phyloP scores from a whole-genome alignment of 2,797 vertebrate genomes.

The Erpetoichthys calabaricus region DNA sequence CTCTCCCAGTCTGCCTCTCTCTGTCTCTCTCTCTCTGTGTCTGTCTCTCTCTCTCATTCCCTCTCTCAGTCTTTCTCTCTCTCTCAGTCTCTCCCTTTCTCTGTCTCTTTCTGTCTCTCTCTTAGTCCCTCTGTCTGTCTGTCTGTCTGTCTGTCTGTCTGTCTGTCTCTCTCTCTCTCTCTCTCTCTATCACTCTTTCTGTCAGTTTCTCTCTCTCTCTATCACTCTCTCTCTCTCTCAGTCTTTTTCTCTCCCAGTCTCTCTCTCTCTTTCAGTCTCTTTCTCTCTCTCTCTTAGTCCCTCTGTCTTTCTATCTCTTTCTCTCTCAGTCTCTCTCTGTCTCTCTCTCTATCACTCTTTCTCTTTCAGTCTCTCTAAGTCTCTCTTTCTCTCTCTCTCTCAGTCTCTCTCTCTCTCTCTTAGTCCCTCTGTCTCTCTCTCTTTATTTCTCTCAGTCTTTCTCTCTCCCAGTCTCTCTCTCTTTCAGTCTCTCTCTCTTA shows the following conservation, averaged over 20 bases:
- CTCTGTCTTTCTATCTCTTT: too few relatives aligned
- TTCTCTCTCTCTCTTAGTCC: neutral
- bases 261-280: too few relatives aligned
- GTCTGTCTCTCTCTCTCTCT: neutral
- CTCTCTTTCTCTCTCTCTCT: neutral
- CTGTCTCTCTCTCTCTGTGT: too few relatives aligned
- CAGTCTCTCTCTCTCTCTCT: neutral
- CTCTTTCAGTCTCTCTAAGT: neutral
- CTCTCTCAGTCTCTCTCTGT: neutral
- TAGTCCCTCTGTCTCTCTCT: too few relatives aligned
- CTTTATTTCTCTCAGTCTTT: too few relatives aligned
- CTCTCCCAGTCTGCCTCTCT: neutral
- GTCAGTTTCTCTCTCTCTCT: neutral
- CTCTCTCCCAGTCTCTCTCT: neutral
- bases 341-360: neutral
- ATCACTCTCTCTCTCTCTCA: neutral
- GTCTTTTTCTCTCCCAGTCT: too few relatives aligned
- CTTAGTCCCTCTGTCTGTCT: neutral
- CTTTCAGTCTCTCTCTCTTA: neutral
- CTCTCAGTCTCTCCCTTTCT: too few relatives aligned
- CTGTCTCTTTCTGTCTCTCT: neutral
- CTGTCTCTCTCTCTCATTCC: too few relatives aligned
- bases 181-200: neutral
- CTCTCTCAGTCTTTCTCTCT: too few relatives aligned
- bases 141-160: too few relatives aligned